phyloP scores from a whole-genome alignment of 2,113 vertebrate species.

The Mus musculus region DNA sequence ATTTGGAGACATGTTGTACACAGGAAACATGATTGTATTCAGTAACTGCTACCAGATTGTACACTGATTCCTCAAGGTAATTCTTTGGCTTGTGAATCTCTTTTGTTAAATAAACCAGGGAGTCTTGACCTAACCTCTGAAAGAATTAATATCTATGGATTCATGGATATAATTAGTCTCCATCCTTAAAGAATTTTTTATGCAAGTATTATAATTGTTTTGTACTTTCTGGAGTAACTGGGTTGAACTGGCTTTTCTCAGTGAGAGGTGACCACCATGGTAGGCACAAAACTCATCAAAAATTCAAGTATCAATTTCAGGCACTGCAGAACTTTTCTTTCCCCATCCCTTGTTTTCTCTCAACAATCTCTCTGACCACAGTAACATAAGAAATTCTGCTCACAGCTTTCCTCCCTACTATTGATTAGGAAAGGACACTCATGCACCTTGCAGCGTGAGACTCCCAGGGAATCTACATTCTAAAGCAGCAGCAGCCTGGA shows the following conservation, averaged over 20 bases:
- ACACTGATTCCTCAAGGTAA: not conserved
- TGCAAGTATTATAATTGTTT: not conserved
- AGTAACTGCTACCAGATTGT: not conserved
- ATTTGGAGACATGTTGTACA: not conserved
- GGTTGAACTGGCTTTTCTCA: not conserved
- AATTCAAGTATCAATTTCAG: not conserved
- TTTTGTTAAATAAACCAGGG: not conserved
- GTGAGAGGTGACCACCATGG: not conserved
- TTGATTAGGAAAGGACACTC: not conserved
- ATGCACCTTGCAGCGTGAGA: not conserved
- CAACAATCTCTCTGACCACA: not conserved
- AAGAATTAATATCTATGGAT: not conserved
- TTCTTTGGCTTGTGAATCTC: not conserved
- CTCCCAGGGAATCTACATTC: not conserved
- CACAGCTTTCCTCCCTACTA: not conserved
- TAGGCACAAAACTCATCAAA: not conserved
- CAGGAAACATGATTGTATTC: not conserved
- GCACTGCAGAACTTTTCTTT: not conserved
- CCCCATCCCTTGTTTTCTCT: not conserved
- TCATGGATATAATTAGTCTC: not conserved
- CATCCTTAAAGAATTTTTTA: not conserved
- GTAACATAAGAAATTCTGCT: not conserved
- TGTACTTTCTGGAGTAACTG: not conserved
- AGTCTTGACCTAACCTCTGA: not conserved
- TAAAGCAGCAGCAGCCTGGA: not conserved